Conservation (phyloP, 2,888 invertebrate species). For the Aelia acuminata region DNA sequence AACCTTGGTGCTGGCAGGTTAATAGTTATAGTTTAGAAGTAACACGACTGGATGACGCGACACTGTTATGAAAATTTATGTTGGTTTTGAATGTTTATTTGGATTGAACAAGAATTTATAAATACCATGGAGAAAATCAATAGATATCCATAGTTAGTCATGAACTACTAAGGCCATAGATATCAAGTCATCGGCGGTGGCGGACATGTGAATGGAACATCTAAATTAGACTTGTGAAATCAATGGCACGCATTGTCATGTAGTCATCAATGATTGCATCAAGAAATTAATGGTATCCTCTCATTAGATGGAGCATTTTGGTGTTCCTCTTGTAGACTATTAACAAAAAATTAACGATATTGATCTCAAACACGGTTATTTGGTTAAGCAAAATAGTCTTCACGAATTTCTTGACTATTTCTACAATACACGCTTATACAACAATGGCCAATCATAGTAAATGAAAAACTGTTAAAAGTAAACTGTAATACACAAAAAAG, state of each 20-base stretch:
- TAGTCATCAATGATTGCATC: not conserved
- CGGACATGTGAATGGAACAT: constrained; percentile 8
- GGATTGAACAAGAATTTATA: no score
- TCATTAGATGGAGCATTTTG: not conserved
- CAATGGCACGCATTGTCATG: not conserved
- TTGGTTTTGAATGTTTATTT: no score
- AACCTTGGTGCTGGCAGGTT: no score
- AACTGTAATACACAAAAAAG: not conserved
- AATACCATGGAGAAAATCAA: no score
- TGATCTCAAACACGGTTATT: not conserved
- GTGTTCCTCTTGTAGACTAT: not conserved
- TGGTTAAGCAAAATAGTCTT: not conserved
- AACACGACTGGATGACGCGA: no score
- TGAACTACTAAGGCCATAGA: not conserved
- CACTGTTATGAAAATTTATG: no score
- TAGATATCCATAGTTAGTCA: not conserved
- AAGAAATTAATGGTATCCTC: not conserved
- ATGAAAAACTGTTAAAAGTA: not conserved
- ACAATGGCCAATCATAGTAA: not conserved
- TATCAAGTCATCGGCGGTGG: not conserved
- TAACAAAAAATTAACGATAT: not conserved
- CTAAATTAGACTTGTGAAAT: not conserved
- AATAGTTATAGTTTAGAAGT: no score
- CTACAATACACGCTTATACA: not conserved
- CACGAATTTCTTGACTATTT: not conserved